phyloP scores from a whole-genome alignment of 53 echinoderm and acorn worm species.

The Apostichopus leukothele region DNA sequence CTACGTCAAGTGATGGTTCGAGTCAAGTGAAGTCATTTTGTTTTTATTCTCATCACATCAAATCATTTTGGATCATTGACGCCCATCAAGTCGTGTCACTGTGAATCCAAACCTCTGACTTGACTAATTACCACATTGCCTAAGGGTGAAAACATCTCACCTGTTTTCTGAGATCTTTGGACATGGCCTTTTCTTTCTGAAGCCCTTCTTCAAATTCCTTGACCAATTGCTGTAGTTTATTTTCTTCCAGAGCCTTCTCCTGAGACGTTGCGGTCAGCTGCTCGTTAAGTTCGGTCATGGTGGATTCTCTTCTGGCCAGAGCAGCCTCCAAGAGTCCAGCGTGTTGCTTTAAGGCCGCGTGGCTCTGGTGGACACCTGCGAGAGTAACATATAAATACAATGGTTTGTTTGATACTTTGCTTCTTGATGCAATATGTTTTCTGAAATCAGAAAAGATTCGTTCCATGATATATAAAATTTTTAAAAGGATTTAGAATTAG shows the following conservation, averaged over 20 bases:
- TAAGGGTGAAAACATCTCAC: slow-evolving; percentile 33
- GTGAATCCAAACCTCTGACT: too few species aligned
- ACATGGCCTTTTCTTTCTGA: slow-evolving; percentile 66
- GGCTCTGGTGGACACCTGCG: slow-evolving; percentile 97
- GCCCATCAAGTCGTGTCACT: too few species aligned
- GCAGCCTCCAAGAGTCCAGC: slow-evolving; percentile 84
- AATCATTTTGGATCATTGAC: too few species aligned
- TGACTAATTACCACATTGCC: too few species aligned
- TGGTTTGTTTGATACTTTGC: background rate
- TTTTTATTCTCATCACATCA: background rate
- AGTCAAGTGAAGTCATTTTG: too few species aligned
- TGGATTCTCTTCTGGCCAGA: slow-evolving; percentile 76
- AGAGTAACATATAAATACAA: background rate
- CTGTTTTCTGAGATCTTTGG: slow-evolving; percentile 70
- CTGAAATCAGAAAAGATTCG: too few species aligned
- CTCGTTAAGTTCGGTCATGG: slow-evolving; percentile 71
- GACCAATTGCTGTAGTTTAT: slow-evolving; percentile 59
- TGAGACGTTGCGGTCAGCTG: slow-evolving; percentile 68
- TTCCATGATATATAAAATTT: too few species aligned
- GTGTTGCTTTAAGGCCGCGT: slow-evolving; percentile 89
- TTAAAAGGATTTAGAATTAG: too few species aligned
- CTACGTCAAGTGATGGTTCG: too few species aligned
- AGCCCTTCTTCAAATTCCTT: slow-evolving; percentile 60
- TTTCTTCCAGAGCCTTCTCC: slow-evolving; percentile 71
- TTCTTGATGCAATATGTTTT: too few species aligned